Conservation (phyloP, 2,113 vertebrate species). For the Turnix velox region DNA sequence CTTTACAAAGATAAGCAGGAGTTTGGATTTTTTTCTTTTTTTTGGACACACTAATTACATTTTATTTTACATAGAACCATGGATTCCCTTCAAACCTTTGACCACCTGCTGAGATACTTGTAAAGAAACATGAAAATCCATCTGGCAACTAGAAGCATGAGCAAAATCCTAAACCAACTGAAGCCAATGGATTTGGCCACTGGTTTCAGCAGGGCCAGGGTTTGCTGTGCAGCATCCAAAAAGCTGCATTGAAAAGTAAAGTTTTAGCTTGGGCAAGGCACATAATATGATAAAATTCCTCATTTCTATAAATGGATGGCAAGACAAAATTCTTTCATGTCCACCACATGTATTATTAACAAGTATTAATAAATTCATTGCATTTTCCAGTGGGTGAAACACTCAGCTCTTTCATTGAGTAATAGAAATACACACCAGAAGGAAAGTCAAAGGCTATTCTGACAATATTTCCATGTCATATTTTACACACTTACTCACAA, state of each 20-base stretch:
- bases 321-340: not conserved
- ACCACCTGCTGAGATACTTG: conserved; percentile 56
- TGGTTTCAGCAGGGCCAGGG: not conserved
- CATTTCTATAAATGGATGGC: conserved; percentile 4
- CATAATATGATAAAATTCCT: not conserved
- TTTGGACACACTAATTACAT: not conserved
- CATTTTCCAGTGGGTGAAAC: conserved; percentile 26
- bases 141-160: not conserved
- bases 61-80: conserved; percentile 23
- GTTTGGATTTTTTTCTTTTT: not conserved
- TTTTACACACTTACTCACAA: conserved; percentile 65
- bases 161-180: not conserved
- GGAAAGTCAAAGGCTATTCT: conserved; percentile 69
- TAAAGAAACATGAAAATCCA: not conserved
- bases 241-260: not conserved
- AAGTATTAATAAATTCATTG: conserved; percentile 23
- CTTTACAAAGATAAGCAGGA: not conserved
- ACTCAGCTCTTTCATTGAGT: not conserved
- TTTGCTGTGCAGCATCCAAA: not conserved
- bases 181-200: conserved; percentile 1
- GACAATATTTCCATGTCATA: conserved; percentile 66
- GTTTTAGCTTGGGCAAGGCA: conserved; percentile 10
- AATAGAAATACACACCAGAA: conserved; percentile 59
- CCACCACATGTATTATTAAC: conserved; percentile 20
- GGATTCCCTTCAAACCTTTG: conserved; percentile 61